These are phyloP conservation scores for Drosophila rhopaloa DNA, from an alignment of 1,140 invertebrate species.

Conservation along the genomic window DNA sequence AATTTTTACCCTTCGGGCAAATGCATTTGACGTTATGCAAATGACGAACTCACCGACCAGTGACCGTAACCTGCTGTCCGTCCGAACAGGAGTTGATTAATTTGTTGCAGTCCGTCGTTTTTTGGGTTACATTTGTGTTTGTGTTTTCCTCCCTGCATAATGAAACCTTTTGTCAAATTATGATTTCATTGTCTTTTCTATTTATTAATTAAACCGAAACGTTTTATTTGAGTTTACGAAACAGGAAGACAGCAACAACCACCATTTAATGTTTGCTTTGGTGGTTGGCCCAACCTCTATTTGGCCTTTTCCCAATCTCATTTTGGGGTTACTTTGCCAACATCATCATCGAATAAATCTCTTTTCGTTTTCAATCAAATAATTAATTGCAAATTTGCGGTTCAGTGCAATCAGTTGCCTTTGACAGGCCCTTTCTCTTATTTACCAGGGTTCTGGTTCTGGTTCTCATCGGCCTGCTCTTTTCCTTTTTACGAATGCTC, in stretches of 20 bases:
- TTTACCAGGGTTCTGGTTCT: too few relatives aligned
- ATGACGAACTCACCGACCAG: constrained; percentile 61
- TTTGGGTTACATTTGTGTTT: constrained; percentile 47
- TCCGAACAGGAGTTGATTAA: constrained; percentile 67
- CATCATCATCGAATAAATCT: constrained; percentile 43
- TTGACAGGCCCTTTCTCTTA: constrained; percentile 3
- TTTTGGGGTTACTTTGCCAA: constrained; percentile 21
- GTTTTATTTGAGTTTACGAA: constrained; percentile 39
- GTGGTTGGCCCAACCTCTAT: background rate
- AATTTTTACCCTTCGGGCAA: constrained; percentile 1
- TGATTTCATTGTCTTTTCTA: constrained; percentile 43
- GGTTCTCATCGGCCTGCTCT: constrained; percentile 6
- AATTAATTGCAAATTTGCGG: constrained; percentile 52
- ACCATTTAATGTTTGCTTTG: constrained; percentile 10
- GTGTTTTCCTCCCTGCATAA: constrained; percentile 38
- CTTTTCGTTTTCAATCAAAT: constrained; percentile 45
- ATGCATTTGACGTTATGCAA: constrained; percentile 67
- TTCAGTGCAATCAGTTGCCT: constrained; percentile 39
- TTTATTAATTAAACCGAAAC: constrained; percentile 68
- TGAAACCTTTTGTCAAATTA: constrained; percentile 51
- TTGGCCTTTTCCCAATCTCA: constrained; percentile 7
- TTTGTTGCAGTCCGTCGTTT: constrained; percentile 48
- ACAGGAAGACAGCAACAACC: constrained; percentile 11
- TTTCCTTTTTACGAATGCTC: constrained; percentile 6
- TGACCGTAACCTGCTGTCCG: constrained; percentile 26